Base-by-base conservation (phyloP, 1,140 invertebrate genomes). In the Eumaeus atala region DNA sequence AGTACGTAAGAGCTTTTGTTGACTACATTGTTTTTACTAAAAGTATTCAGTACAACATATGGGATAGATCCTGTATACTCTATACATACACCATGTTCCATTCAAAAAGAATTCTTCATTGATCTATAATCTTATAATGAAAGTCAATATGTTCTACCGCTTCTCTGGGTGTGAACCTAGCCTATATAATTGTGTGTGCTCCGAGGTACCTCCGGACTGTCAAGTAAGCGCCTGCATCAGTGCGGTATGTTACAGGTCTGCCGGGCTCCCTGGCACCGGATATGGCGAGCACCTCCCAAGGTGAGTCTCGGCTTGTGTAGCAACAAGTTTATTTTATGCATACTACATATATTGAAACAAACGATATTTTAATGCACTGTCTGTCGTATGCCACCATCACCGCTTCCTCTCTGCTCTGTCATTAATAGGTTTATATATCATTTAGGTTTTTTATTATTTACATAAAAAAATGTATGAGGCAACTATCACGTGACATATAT, bases 271-370 rank as follows among this genome's bases (percentile, higher is more conserved):
- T 87, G 67, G 62, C 78, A 49, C 71, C 79, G 64, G 93, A 94
- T 73, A 88, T 94, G 74, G 93, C 93, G 66, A 93, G 93, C 73
- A 94, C 93, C 77, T 94, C 93, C 74, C 93, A 94, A 94, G 93
- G 93, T 95, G 93, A 94, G 93, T 92, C 74, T 64, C 72, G 67
- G 77, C 77, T 81, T 85, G 72, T 79, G 60, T 79, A 81, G 76
- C 74, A 84, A 81, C 74, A 82, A 86, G 74, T 75, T 77, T 79
- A 77, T 77, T 85, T 86, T 77, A 86, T 84, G 83, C 80, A 87
- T 84, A 78, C 74, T 84, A 84, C 80, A 83, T 84, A 84, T 75
- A 74, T 84, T 80, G 70, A 83, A 79, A 82, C 64, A 79, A 84
- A 82, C 85, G 83, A 87, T 85, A 85, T 83, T 86, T 85, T 84